phyloP scores from a whole-genome alignment of 2,113 vertebrate genomes.

The Lepus americanus region DNA sequence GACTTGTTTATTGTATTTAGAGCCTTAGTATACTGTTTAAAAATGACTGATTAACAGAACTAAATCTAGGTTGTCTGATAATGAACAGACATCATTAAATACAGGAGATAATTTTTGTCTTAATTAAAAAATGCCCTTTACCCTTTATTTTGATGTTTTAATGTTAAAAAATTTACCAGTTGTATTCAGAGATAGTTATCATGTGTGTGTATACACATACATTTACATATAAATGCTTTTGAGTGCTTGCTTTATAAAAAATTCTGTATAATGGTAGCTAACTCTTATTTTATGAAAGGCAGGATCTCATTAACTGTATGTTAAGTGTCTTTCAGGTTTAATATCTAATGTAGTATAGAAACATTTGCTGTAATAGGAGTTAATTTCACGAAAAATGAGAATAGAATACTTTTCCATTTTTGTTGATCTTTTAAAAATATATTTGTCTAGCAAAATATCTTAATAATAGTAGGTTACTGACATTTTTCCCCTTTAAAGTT shows the following conservation, averaged over 20 bases:
- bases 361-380: neutral
- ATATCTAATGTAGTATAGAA: constrained; percentile 16
- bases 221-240: neutral
- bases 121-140: neutral
- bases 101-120: constrained; percentile 1
- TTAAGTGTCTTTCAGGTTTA: constrained; percentile 53
- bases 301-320: constrained; percentile 24
- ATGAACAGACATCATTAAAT: constrained; percentile 15
- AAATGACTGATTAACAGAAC: constrained; percentile 24
- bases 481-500: neutral
- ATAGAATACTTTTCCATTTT: constrained; percentile 32
- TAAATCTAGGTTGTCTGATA: constrained; percentile 29
- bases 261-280: neutral
- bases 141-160: constrained; percentile 55
- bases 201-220: neutral
- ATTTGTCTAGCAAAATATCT: constrained; percentile 42
- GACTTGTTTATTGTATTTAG: constrained; percentile 36
- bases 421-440: constrained; percentile 30
- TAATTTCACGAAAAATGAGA: constrained; percentile 45
- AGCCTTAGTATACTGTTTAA: constrained; percentile 21
- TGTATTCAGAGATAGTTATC: neutral
- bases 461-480: neutral
- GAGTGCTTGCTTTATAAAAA: neutral
- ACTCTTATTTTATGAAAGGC: constrained; percentile 28
- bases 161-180: constrained; percentile 20